A percentile compares a stretch with the other conserved stretches of the same genome.
Evolutionary conservation across 1,140 invertebrate species (phyloP).

Genomic region (Aethina tumida): DNA sequence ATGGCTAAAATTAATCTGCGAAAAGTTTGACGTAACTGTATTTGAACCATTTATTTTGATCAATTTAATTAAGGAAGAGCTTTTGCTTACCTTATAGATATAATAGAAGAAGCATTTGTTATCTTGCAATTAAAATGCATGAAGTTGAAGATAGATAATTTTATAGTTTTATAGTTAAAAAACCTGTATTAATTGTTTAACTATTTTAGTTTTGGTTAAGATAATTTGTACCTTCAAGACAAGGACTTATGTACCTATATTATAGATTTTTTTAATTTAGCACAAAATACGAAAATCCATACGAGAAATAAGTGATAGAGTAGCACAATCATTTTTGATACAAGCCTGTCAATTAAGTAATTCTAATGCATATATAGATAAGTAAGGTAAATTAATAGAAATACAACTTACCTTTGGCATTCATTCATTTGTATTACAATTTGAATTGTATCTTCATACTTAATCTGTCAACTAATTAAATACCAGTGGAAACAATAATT

Average conservation of each 20-base stretch:
- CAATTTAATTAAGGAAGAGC: slow-evolving; percentile 18
- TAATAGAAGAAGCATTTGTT: slow-evolving; percentile 30
- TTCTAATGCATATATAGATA: slow-evolving; percentile 10
- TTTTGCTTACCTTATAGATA: slow-evolving; percentile 23
- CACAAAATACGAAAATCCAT: background rate
- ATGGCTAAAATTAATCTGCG: too few species aligned
- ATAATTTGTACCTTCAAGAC: slow-evolving; percentile 23
- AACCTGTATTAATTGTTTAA: slow-evolving; percentile 15
- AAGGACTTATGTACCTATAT: slow-evolving; percentile 23
- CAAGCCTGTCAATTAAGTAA: slow-evolving; percentile 19
- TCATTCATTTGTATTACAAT: too few species aligned
- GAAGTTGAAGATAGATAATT: slow-evolving; percentile 24
- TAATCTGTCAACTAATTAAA: too few species aligned
- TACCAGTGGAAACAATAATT: slow-evolving; percentile 1
- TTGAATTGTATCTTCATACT: too few species aligned
- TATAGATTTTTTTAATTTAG: background rate
- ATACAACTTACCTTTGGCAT: too few species aligned
- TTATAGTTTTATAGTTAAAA: slow-evolving; percentile 16
- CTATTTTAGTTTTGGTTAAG: slow-evolving; percentile 18
- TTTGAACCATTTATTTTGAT: too few species aligned
- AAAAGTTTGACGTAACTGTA: too few species aligned
- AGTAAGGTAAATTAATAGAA: too few species aligned
- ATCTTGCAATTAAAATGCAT: slow-evolving; percentile 30
- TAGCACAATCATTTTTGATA: slow-evolving; percentile 17
- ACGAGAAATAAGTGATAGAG: slow-evolving; percentile 5